Evolutionary conservation across 2,113 vertebrate genomes (phyloP).

Genomic region (Ancistrus triradiatus): DNA sequence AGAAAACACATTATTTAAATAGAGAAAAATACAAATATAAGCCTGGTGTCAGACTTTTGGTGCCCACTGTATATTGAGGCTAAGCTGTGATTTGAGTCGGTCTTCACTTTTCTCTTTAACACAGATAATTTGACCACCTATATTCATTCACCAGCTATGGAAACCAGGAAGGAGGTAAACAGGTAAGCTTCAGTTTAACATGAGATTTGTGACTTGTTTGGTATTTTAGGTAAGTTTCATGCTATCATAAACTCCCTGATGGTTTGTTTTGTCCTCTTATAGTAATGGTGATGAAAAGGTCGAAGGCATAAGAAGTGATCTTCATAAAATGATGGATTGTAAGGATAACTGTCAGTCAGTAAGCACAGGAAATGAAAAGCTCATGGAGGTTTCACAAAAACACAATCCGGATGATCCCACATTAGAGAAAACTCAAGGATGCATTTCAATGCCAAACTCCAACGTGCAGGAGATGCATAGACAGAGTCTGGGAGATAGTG

Average conservation of each 20-base stretch:
- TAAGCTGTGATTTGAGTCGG: not conserved
- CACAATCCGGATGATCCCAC: conserved; percentile 27
- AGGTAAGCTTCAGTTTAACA: conserved; percentile 3
- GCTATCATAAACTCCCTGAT: not conserved
- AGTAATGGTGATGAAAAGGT: conserved; percentile 42
- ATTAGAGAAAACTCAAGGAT: conserved; percentile 27
- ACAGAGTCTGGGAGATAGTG: conserved; percentile 7
- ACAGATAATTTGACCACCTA: not conserved
- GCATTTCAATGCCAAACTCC: conserved; percentile 34
- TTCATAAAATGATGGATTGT: not conserved
- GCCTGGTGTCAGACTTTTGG: not conserved
- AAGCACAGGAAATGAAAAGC: conserved; percentile 33
- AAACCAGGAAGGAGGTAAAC: conserved; percentile 18
- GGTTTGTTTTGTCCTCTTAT: conserved; percentile 10
- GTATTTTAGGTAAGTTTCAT: not conserved
- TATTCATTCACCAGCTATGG: conserved; percentile 22
- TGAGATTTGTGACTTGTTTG: not conserved
- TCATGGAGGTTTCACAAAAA: conserved; percentile 13
- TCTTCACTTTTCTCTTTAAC: conserved; percentile 15
- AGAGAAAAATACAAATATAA: too few relatives aligned
- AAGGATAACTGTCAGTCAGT: not conserved
- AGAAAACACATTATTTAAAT: too few relatives aligned
- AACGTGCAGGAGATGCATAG: conserved; percentile 25
- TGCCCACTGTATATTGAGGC: not conserved
- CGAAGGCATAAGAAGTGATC: conserved; percentile 24